Base-by-base conservation (phyloP, 2,797 vertebrate genomes). In the Eospalax fontanierii region DNA sequence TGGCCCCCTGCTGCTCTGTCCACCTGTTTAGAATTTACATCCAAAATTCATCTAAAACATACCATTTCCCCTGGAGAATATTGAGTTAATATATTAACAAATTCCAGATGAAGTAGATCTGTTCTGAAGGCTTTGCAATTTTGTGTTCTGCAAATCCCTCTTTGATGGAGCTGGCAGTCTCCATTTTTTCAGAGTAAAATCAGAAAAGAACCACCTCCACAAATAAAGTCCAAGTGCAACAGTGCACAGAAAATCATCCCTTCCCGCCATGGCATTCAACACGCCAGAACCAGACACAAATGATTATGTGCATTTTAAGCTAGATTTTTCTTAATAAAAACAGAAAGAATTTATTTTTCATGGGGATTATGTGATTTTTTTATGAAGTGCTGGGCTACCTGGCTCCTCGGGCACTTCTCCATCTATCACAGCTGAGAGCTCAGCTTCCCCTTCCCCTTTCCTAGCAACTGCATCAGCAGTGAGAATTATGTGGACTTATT, bases 21-120 rank as follows among this genome's bases (percentile, higher is more conserved):
- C 98, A 98, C 98, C 98, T 98, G 98, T 97, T 98, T 97, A 40
- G 7, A 97, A 98, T 98, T 98, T 97, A 98, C 97, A 98, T 98
- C 97, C 98, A 98, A 97, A 98, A 98, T 88, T 80, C 87, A 96
- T 96, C 70, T 22, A 76, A 96, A 38, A 95, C 95, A 95, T 84
- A 97, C 95, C 90, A 96, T 96, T 97, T 95, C 73, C 96, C 96
- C 96, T 91, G 26, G 97, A 98, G 97, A 97, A 97, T 83, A 97
- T 90, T 9, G 83, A 97, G 94, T 97, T 97, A 98, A 98, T 93
- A 95, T 93, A 83, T 97, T 98, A 98, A 97, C 90, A 96, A 95
- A 90, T 96, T 97, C 98, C 97, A 98, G 94, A 96, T 97, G 94
- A 97, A 87, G 90, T 93, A 96, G 96, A 96, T 97, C 95, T 82